phyloP scores from a whole-genome alignment of 2,888 invertebrate species.

The Ennomos erosarius region DNA sequence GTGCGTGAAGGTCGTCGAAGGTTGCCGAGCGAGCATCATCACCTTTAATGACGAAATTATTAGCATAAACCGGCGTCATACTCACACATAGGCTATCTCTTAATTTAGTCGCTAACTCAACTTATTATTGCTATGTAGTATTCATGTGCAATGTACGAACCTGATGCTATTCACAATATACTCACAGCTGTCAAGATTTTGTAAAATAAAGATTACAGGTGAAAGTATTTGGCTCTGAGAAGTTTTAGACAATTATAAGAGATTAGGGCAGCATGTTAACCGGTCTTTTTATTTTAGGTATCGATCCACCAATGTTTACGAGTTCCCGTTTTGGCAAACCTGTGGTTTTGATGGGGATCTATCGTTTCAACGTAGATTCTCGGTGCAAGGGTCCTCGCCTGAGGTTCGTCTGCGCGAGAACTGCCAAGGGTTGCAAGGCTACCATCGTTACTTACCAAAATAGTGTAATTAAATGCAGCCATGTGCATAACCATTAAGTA shows the following conservation, averaged over 20 bases:
- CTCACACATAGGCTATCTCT: no score
- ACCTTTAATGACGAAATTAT: conserved; percentile 3
- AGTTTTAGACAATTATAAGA: no score
- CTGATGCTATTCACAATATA: no score
- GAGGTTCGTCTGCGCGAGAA: conserved; percentile 45
- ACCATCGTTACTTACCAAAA: conserved; percentile 31
- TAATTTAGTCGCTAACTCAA: no score
- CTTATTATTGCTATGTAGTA: no score
- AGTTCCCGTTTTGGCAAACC: conserved; percentile 56
- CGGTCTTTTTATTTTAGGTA: not conserved
- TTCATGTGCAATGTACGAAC: no score
- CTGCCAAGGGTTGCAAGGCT: conserved; percentile 29
- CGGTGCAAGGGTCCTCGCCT: conserved; percentile 37
- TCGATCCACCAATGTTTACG: conserved; percentile 9
- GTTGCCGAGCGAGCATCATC: conserved; percentile 38
- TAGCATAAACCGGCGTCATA: not conserved
- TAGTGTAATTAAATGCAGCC: conserved; percentile 21
- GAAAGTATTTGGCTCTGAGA: no score
- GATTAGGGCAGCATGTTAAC: no score
- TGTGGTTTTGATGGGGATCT: conserved; percentile 46
- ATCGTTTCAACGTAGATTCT: conserved; percentile 48
- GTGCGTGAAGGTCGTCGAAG: conserved; percentile 40
- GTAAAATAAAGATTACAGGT: no score
- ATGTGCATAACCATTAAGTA: conserved; percentile 27
- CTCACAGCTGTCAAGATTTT: no score